Base-by-base conservation (phyloP, 2,888 invertebrate genomes). In the Acronicta aceris region DNA sequence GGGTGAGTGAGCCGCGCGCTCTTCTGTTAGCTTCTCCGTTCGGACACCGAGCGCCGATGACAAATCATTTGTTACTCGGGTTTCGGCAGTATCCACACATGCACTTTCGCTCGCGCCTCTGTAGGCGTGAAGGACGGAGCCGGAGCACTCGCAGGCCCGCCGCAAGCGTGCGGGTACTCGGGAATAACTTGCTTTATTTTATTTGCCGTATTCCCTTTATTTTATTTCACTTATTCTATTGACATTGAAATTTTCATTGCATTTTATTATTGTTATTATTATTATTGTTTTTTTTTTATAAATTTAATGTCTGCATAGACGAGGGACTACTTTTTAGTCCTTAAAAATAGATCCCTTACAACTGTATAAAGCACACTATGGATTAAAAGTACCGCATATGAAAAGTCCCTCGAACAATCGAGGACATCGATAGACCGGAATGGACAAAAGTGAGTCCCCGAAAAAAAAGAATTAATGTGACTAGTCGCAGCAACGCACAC, bases 141-240 rank as follows among this genome's bases (percentile, higher is more conserved):
- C 70, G 59, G 66, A 59, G 65, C 69, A 66, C 64, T 49, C 63
- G 71, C 68, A 71, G 71, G 46, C 54, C 55, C 54, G 36, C 98
- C 98, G 97, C 97, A 6, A 98, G 8, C 21, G 62, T 73, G 73
- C 69, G 54, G 50, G 56, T 65, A 16, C 56, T 70, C 64, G 61
- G 63, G 57, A 46, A 40, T 50, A 45, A 63, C 45, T 51, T 59
- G 72, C 64, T 70, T 70, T 52, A 40, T 53, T 53, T 45, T 56
- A 16, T 21, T 45, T 69, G 67, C 67, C 59, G 57, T 59, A 46
- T 59, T 52, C 43, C 56, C 59, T 52, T 10, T 10, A 9, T 47
- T 41, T n/a, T 55, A 17, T 16, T 42, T 12, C 0, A 36, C 12
- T 36, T 36, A 13, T 13, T 36, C 12, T 13, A 30, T 30, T n/a